A percentile compares a stretch with the other conserved stretches of the same genome.
phyloP scores from a whole-genome alignment of 2,113 vertebrate species.

The Euleptes europaea region DNA sequence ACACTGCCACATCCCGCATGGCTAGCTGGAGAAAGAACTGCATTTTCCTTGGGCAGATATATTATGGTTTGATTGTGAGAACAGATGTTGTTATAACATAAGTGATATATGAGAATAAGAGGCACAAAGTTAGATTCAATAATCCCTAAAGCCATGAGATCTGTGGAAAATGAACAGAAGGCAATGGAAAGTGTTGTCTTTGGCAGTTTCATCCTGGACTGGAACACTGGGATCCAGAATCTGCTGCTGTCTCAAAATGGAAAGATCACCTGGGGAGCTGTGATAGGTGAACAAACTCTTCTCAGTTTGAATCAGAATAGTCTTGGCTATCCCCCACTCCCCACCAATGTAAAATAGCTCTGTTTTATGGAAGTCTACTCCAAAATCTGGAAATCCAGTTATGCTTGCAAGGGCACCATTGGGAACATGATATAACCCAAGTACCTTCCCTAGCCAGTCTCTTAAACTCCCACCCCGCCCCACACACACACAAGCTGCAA shows the following conservation, averaged over 20 bases:
- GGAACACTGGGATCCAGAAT: not conserved
- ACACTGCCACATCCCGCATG: not conserved
- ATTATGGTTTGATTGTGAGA: not conserved
- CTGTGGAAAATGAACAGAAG: not conserved
- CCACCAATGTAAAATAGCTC: too few relatives aligned
- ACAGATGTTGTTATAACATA: not conserved
- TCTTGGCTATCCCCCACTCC: too few relatives aligned
- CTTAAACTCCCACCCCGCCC: too few relatives aligned
- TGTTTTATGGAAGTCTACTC: too few relatives aligned
- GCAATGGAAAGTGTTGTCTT: not conserved
- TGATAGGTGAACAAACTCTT: too few relatives aligned
- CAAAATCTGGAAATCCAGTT: too few relatives aligned
- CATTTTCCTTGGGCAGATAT: not conserved
- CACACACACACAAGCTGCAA: not conserved
- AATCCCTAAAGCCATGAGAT: not conserved
- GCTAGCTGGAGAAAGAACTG: not conserved
- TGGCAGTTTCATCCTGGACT: not conserved
- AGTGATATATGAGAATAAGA: not conserved
- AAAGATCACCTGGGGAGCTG: not conserved
- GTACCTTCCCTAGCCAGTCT: too few relatives aligned
- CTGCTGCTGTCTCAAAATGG: not conserved
- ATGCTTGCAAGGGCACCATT: too few relatives aligned
- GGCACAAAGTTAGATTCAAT: not conserved
- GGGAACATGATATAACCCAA: too few relatives aligned
- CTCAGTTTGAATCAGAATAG: too few relatives aligned